Base-by-base conservation (phyloP, 2,113 vertebrate genomes). In the Calidris pygmaea region DNA sequence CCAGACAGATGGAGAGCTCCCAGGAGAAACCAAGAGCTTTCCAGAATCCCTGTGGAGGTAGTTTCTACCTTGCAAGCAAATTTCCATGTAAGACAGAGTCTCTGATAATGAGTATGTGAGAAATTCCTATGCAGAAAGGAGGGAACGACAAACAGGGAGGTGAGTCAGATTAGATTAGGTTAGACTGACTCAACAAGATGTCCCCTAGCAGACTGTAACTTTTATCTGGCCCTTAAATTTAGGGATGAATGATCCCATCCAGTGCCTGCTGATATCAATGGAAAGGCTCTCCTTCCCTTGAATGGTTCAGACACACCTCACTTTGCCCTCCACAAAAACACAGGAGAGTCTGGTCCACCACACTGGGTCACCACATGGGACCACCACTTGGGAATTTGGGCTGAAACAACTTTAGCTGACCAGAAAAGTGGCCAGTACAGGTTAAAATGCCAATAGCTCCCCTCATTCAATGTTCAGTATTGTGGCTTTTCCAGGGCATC, bases 61-160 rank as follows among this genome's bases (percentile, higher is more conserved):
- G 65, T 72, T 84, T 78, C 76, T 90, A 34, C 41, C 67, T 87
- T 17, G 4, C 37, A 83, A 45, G 22, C 76, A 75, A 67, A 72
- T 32, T 58, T 68, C 70, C 34, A 78, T 90, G 72, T 43, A 60
- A 88, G 95, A 84, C 73, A 78, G 58, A 63, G 34, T 83, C 32
- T 90, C 43, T 78, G 83, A 65, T 94, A 78, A 87, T 62, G 48
- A 79, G 12, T 2, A 3, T 93, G 92, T 84, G 92, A 95, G 88
- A 94, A 68, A 96, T 82, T 88, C 90, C 85, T 90, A 88, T 93
- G 95, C 76, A 94, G 70, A 94, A 96, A 90, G 26, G 73, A 90
- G 72, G 56, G 89, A 78, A 91, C 91, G 89, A 87, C 86, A 94
- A 97, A 93, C 50, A 93, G 76, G 74, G 60, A 68, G 26, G 34